Percentiles rank a stretch among this genome's conserved stretches.
These are phyloP conservation scores for Peromyscus melanophrys DNA, from an alignment of 2,797 vertebrate genomes.

Conservation along the genomic window DNA sequence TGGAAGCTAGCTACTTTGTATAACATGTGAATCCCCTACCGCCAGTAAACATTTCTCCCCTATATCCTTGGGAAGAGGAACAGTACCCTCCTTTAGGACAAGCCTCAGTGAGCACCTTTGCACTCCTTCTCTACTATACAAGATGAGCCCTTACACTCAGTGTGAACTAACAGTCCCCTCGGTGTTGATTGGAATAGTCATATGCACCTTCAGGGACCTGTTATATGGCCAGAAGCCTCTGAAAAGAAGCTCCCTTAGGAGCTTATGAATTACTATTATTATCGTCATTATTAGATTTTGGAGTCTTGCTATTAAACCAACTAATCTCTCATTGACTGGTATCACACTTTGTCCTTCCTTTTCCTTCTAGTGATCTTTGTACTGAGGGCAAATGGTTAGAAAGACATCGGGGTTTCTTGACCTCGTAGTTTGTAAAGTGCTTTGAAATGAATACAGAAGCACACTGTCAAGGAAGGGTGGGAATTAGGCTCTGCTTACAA, in stretches of 20 bases:
- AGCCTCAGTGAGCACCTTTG: background rate
- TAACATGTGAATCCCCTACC: background rate
- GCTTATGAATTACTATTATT: background rate
- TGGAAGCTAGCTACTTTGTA: background rate
- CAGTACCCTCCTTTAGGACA: background rate
- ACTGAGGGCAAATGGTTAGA: background rate
- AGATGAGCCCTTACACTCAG: background rate
- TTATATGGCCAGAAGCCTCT: background rate
- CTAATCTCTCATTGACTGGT: background rate
- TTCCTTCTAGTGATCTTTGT: background rate
- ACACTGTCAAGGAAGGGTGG: conserved; percentile 19
- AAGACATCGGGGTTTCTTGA: conserved; percentile 1
- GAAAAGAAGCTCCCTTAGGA: background rate
- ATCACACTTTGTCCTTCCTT: background rate
- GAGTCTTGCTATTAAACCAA: background rate
- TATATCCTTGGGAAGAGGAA: background rate
- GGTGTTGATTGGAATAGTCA: background rate
- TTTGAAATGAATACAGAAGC: conserved; percentile 40
- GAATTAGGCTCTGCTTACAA: conserved; percentile 43
- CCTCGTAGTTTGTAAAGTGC: background rate
- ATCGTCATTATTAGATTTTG: background rate
- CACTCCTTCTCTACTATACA: background rate
- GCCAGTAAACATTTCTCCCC: background rate
- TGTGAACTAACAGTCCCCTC: background rate
- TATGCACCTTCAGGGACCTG: background rate